Conservation (phyloP, 2,888 invertebrate species). For the Panzeria rudis region DNA sequence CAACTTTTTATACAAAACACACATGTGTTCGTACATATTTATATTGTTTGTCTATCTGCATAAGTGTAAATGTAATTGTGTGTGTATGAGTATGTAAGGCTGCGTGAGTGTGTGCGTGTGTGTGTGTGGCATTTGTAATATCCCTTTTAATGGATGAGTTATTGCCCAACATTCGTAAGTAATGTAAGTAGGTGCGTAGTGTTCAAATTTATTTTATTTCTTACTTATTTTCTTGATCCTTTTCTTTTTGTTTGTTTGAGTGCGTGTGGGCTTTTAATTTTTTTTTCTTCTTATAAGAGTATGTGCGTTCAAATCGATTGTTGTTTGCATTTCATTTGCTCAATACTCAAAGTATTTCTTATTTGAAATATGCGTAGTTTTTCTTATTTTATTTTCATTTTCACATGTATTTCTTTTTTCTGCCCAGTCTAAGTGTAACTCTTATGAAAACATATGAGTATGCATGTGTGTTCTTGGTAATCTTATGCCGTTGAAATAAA, state of each 20-base stretch:
- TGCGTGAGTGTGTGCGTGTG: conserved; percentile 53
- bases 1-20: conserved; percentile 1
- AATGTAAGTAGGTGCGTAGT: conserved; percentile 74
- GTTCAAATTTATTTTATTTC: conserved; percentile 76
- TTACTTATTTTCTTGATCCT: conserved; percentile 69
- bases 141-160: conserved; percentile 83
- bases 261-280: conserved; percentile 40
- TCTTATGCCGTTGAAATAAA: conserved; percentile 13
- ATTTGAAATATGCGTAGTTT: conserved; percentile 71
- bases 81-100: neutral
- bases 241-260: conserved; percentile 43
- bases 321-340: conserved; percentile 72
- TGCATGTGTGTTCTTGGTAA: neutral
- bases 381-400: conserved; percentile 53
- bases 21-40: conserved; percentile 45
- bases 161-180: conserved; percentile 83
- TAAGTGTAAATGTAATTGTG: neutral
- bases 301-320: conserved; percentile 66
- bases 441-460: neutral
- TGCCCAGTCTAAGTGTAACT: conserved; percentile 39
- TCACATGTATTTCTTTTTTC: conserved; percentile 32
- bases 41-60: conserved; percentile 62
- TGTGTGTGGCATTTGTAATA: conserved; percentile 74
- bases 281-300: neutral
- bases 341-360: conserved; percentile 65